These are phyloP conservation scores for Quadriops clusia DNA, from an alignment of 2,888 invertebrate genomes.

Conservation along the genomic window DNA sequence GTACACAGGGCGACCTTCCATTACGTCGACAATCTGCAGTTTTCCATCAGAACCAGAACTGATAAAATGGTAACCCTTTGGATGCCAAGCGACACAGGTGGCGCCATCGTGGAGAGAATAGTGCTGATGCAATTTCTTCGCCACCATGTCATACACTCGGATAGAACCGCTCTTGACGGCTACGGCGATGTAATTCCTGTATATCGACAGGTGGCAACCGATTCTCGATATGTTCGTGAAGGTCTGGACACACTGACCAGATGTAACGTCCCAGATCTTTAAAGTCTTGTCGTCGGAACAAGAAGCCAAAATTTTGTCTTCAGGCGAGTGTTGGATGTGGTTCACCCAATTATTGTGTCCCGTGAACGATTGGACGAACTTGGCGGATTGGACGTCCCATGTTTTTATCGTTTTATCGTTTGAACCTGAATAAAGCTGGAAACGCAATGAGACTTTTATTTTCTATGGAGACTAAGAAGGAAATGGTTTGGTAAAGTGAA, in stretches of 20 bases:
- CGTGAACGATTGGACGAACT: slow-evolving; percentile 60
- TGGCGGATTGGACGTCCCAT: slow-evolving; percentile 58
- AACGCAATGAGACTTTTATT: no score
- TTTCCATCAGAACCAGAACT: slow-evolving; percentile 72
- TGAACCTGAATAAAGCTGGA: no score
- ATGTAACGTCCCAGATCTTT: slow-evolving; percentile 63
- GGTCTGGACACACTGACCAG: slow-evolving; percentile 61
- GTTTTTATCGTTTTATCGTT: slow-evolving; percentile 76
- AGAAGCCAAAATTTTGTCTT: slow-evolving; percentile 66
- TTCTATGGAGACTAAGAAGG: no score
- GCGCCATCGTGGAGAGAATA: slow-evolving; percentile 61
- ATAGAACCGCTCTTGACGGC: slow-evolving; percentile 63
- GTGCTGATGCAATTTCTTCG: slow-evolving; percentile 68
- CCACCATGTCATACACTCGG: slow-evolving; percentile 74
- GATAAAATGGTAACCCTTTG: slow-evolving; percentile 73
- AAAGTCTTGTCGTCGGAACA: slow-evolving; percentile 80
- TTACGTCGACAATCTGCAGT: slow-evolving; percentile 73
- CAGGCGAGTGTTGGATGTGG: slow-evolving; percentile 64
- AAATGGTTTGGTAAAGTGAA: no score
- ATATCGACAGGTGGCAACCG: slow-evolving; percentile 62
- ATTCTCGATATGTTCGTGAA: no score
- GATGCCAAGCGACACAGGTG: slow-evolving; percentile 71
- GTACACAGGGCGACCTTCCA: slow-evolving; percentile 83
- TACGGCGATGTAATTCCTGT: slow-evolving; percentile 69
- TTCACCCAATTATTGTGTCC: slow-evolving; percentile 77